phyloP scores from a whole-genome alignment of 2,888 invertebrate species.

The Clitarchus hookeri region DNA sequence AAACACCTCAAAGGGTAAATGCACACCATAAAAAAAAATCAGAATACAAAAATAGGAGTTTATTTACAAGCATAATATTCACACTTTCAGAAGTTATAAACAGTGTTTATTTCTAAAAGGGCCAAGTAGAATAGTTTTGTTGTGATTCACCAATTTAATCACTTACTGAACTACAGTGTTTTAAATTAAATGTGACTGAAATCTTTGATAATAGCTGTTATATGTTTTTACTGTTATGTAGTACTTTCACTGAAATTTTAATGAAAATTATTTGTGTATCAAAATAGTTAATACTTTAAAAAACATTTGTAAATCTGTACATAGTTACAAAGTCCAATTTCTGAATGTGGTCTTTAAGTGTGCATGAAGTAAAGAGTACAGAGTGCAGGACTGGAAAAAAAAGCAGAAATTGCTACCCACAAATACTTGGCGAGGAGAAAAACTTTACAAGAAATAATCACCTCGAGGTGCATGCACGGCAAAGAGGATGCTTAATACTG shows the following conservation, averaged over 20 bases:
- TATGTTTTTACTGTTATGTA: not conserved
- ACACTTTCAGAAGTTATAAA: not conserved
- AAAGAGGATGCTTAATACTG: slow-evolving; percentile 32
- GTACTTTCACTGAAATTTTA: not conserved
- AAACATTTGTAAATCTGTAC: slow-evolving; percentile 5
- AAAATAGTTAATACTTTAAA: not conserved
- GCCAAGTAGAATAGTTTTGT: not conserved
- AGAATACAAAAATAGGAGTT: not conserved
- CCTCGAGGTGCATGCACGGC: slow-evolving; percentile 28
- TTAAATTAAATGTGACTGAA: not conserved
- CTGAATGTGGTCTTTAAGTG: not conserved
- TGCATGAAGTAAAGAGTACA: not conserved
- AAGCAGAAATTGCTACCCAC: not conserved
- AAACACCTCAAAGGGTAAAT: not conserved
- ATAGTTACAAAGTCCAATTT: not conserved
- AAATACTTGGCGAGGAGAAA: slow-evolving; percentile 22
- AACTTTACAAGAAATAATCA: not conserved
- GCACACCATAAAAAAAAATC: not conserved
- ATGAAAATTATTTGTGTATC: not conserved
- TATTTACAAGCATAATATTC: not conserved
- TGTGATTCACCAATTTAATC: not conserved
- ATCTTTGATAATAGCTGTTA: not conserved
- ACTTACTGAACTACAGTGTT: not conserved
- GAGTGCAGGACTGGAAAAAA: not conserved
- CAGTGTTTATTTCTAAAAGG: not conserved